phyloP scores from a whole-genome alignment of 2,113 vertebrate genomes.

The Carassius carassius region DNA sequence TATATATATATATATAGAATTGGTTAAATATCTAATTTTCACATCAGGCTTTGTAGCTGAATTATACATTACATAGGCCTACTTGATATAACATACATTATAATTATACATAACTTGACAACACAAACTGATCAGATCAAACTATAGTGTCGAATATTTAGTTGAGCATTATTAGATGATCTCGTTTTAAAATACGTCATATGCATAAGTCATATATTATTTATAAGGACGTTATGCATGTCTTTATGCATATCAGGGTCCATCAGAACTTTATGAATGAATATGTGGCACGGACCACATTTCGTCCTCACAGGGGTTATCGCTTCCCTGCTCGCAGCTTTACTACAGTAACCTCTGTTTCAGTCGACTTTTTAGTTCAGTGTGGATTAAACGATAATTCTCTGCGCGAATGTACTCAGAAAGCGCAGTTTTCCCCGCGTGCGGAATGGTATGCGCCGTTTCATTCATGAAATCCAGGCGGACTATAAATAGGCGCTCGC shows the following conservation, averaged over 20 bases:
- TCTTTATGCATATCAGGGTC: not conserved
- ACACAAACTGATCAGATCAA: not conserved
- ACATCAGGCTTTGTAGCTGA: no score
- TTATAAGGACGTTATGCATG: not conserved
- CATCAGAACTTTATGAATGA: conserved; percentile 59
- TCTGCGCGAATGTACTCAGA: not conserved
- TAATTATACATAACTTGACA: not conserved
- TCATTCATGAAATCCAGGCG: conserved; percentile 84
- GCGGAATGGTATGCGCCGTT: conserved; percentile 75
- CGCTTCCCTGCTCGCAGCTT: not conserved
- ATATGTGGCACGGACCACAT: conserved; percentile 39
- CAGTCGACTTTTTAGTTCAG: not conserved
- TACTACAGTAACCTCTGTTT: not conserved
- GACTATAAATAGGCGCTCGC: conserved; percentile 79
- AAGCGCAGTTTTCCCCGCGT: conserved; percentile 26
- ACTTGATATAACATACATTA: no score
- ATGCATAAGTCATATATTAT: not conserved
- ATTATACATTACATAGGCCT: not conserved
- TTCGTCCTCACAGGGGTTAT: conserved; percentile 8
- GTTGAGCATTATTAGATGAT: not conserved
- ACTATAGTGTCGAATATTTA: not conserved
- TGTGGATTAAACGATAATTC: not conserved
- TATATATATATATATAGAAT: no score
- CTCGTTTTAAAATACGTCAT: not conserved
- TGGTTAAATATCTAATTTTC: no score